These are phyloP conservation scores for Pitangus sulphuratus DNA, from an alignment of 2,797 vertebrate species.

Conservation along the genomic window DNA sequence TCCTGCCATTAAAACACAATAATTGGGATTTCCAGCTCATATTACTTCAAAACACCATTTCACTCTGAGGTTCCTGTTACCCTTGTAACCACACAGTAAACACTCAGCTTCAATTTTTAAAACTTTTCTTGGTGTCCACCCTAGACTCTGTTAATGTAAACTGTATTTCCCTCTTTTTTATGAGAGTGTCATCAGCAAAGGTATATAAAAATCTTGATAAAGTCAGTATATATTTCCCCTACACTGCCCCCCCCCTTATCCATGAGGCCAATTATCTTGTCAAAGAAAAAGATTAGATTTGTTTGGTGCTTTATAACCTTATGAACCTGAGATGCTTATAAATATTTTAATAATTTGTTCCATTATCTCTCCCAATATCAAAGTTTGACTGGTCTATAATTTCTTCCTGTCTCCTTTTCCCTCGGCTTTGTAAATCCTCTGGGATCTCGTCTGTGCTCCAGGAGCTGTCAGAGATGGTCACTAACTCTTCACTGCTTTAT, in stretches of 20 bases:
- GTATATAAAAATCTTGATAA: constrained; percentile 40
- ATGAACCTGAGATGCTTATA: constrained; percentile 64
- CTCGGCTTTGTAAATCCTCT: neutral
- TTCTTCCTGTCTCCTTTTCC: constrained; percentile 47
- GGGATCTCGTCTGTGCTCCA: constrained; percentile 10
- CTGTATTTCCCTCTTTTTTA: constrained; percentile 1
- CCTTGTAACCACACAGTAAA: neutral
- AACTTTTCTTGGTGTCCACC: constrained; percentile 2
- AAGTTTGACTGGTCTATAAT: constrained; percentile 66
- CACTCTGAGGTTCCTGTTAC: neutral
- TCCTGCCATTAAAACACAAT: neutral
- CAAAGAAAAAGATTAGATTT: constrained; percentile 61
- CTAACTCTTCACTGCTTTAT: constrained; percentile 5
- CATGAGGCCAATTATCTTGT: constrained; percentile 64
- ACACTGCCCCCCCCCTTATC: neutral
- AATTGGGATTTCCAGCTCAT: neutral
- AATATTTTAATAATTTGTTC: constrained; percentile 72
- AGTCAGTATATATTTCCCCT: constrained; percentile 18
- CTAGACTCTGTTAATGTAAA: neutral
- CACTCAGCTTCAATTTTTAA: neutral
- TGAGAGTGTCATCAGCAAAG: neutral
- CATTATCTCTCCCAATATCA: constrained; percentile 67
- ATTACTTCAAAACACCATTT: rapidly evolving
- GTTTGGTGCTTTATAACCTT: constrained; percentile 67
- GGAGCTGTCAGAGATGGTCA: constrained; percentile 46